A percentile compares a stretch with the other conserved stretches of the same genome.
These are phyloP conservation scores for Zonitis immaculata DNA, from an alignment of 2,888 invertebrate species.

Conservation along the genomic window DNA sequence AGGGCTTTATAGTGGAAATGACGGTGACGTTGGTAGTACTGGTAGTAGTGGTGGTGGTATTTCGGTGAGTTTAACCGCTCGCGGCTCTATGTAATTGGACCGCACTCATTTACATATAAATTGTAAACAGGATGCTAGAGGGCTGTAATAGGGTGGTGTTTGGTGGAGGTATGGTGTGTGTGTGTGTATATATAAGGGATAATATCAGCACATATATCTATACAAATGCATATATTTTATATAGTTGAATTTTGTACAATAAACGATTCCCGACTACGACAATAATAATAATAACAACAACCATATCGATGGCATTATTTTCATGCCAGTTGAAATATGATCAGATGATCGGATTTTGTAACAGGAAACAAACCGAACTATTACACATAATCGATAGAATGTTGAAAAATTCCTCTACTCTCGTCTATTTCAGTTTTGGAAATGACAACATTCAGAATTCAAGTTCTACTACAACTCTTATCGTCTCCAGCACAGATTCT, in stretches of 20 bases:
- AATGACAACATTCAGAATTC: no score
- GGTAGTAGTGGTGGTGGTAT: background rate
- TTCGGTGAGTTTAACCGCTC: constrained; percentile 20
- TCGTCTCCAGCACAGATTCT: no score
- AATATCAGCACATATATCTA: constrained; percentile 14
- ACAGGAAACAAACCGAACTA: background rate
- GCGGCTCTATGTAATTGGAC: constrained; percentile 31
- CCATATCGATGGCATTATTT: background rate
- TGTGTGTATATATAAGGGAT: background rate
- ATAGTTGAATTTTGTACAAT: background rate
- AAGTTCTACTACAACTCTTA: no score
- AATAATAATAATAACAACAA: no score
- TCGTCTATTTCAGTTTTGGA: no score
- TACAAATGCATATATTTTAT: constrained; percentile 9
- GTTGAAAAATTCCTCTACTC: no score
- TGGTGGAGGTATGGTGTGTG: constrained; percentile 5
- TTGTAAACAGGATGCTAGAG: constrained; percentile 30
- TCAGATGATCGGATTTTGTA: background rate
- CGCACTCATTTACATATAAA: constrained; percentile 38
- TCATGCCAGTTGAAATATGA: background rate
- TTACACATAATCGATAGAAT: no score
- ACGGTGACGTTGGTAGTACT: no score
- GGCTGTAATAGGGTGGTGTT: background rate
- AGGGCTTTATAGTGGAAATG: background rate
- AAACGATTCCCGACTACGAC: background rate